Evolutionary conservation across 1,140 invertebrate species (phyloP).

Genomic region (Planococcus citri): DNA sequence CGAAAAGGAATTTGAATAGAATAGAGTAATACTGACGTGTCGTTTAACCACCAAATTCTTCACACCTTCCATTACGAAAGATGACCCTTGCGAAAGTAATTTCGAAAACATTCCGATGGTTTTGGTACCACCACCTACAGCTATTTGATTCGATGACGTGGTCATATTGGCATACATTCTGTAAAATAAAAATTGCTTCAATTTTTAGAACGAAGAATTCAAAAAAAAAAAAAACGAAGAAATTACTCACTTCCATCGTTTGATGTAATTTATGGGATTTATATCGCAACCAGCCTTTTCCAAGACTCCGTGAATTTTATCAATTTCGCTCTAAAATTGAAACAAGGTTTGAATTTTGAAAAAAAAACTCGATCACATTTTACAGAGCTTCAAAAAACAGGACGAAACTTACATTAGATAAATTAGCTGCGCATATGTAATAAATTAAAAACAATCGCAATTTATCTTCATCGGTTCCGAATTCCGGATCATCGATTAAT

Average conservation of each 20-base stretch:
- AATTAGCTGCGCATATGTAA: slow-evolving; percentile 56
- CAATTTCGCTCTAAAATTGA: slow-evolving; percentile 49
- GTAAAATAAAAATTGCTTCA: neutral
- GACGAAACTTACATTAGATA: slow-evolving; percentile 60
- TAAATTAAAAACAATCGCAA: slow-evolving; percentile 90
- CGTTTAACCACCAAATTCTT: slow-evolving; percentile 97
- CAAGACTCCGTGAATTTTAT: slow-evolving; percentile 67
- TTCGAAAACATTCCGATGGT: slow-evolving; percentile 98
- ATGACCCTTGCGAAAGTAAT: slow-evolving; percentile 89
- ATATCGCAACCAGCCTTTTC: slow-evolving; percentile 72
- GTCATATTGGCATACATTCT: slow-evolving; percentile 65
- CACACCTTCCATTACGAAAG: slow-evolving; percentile 99
- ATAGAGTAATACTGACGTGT: slow-evolving; percentile 49
- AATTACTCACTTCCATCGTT: slow-evolving; percentile 63
- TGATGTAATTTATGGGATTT: slow-evolving; percentile 67
- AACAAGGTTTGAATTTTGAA: too few relatives aligned
- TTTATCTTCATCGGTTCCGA: slow-evolving; percentile 83
- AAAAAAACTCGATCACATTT: too few relatives aligned
- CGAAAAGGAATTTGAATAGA: slow-evolving; percentile 21
- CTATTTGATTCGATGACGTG: slow-evolving; percentile 44
- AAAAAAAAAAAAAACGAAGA: neutral
- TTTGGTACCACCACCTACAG: slow-evolving; percentile 86
- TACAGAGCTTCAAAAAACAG: too few relatives aligned
- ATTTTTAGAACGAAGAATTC: neutral
- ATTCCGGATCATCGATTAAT: slow-evolving; percentile 69